These are phyloP conservation scores for Bellardia bayeri DNA, from an alignment of 2,888 invertebrate species.

Conservation along the genomic window DNA sequence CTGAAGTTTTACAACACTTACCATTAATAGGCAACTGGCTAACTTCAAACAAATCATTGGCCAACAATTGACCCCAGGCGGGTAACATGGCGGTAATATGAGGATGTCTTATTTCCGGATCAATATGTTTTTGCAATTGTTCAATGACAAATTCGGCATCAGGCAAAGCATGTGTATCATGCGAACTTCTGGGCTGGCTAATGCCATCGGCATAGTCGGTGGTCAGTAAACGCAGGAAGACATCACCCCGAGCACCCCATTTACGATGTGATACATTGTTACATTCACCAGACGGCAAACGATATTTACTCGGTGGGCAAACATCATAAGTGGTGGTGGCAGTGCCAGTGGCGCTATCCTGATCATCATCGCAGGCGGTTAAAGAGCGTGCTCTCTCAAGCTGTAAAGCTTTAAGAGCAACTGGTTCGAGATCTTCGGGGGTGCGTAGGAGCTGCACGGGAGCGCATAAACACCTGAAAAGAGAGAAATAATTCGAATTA, in stretches of 20 bases:
- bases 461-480: slow-evolving; percentile 78
- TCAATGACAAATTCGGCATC: slow-evolving; percentile 87
- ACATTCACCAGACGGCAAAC: slow-evolving; percentile 92
- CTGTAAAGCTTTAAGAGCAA: slow-evolving; percentile 78
- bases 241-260: slow-evolving; percentile 92
- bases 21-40: slow-evolving; percentile 86
- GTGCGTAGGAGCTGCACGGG: slow-evolving; percentile 78
- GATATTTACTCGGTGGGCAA: slow-evolving; percentile 93
- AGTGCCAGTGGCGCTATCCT: slow-evolving; percentile 69
- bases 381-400: slow-evolving; percentile 79
- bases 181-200: slow-evolving; percentile 84
- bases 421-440: slow-evolving; percentile 81
- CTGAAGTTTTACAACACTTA: slow-evolving; percentile 78
- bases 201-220: slow-evolving; percentile 88
- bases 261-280: slow-evolving; percentile 94
- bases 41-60: slow-evolving; percentile 89
- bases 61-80: slow-evolving; percentile 91
- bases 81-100: slow-evolving; percentile 91
- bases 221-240: slow-evolving; percentile 89
- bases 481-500: background rate
- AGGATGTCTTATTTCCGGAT: slow-evolving; percentile 86
- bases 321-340: slow-evolving; percentile 79
- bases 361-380: slow-evolving; percentile 76
- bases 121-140: slow-evolving; percentile 86
- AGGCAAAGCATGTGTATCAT: slow-evolving; percentile 87